phyloP scores from a whole-genome alignment of 2,113 vertebrate species.

The Poicephalus gulielmi region DNA sequence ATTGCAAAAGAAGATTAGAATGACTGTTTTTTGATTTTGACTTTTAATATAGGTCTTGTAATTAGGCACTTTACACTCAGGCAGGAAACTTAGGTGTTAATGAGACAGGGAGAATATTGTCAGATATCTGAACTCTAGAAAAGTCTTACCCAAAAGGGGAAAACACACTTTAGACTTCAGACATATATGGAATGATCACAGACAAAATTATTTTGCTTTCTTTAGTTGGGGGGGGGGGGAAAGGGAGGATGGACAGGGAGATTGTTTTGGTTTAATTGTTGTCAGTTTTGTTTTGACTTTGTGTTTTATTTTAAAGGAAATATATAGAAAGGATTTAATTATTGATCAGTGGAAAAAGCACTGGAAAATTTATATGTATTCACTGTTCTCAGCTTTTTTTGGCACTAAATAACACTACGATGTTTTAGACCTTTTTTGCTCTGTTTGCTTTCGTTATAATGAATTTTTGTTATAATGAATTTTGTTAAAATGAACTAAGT shows the following conservation, averaged over 20 bases:
- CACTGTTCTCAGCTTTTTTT: background rate
- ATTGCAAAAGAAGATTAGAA: background rate
- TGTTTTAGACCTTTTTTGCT: background rate
- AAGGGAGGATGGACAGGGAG: no score
- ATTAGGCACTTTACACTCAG: background rate
- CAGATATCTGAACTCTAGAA: background rate
- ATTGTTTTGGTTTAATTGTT: background rate
- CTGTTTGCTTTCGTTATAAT: background rate
- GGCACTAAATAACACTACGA: background rate
- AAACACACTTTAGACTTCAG: background rate
- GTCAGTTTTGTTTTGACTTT: background rate
- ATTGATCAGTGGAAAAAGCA: background rate
- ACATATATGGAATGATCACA: background rate
- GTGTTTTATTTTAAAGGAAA: background rate
- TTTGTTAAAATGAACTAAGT: no score
- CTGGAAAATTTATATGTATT: background rate
- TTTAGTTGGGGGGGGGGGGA: rapidly evolving
- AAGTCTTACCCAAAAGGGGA: background rate
- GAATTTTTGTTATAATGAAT: no score
- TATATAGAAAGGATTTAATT: background rate
- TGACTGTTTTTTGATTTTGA: background rate
- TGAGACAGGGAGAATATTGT: background rate
- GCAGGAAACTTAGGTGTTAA: background rate
- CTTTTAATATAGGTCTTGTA: background rate
- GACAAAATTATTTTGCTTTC: background rate